These are phyloP conservation scores for Agrotis segetum DNA, from an alignment of 2,888 invertebrate species.

Conservation along the genomic window DNA sequence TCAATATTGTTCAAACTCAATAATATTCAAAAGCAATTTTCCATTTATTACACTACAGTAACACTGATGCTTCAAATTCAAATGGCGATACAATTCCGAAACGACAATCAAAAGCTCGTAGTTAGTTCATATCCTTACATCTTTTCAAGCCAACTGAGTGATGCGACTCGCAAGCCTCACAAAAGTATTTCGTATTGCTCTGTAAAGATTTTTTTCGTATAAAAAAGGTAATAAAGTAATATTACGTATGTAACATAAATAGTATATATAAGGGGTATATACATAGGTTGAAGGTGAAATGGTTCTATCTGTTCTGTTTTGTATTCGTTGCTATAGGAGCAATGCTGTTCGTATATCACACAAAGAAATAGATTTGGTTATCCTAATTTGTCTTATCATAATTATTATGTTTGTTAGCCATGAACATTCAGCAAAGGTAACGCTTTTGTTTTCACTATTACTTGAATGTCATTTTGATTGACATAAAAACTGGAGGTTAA, in stretches of 20 bases:
- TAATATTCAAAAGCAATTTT: background rate
- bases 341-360: background rate
- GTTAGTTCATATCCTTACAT: constrained; percentile 27
- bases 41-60: background rate
- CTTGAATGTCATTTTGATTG: too few relatives aligned
- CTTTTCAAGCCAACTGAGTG: constrained; percentile 49
- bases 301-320: constrained; percentile 37
- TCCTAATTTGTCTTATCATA: background rate
- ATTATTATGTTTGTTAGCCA: too few relatives aligned
- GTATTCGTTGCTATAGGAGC: background rate
- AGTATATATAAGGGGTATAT: too few relatives aligned
- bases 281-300: constrained; percentile 26
- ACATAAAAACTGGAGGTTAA: too few relatives aligned
- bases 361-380: background rate
- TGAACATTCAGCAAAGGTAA: too few relatives aligned
- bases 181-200: constrained; percentile 58
- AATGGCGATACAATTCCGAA: background rate
- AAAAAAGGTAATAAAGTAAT: constrained; percentile 61
- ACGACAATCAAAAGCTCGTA: constrained; percentile 5
- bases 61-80: constrained; percentile 1
- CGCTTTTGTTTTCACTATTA: too few relatives aligned
- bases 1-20: background rate
- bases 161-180: constrained; percentile 47
- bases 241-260: constrained; percentile 40
- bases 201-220: constrained; percentile 46